These are phyloP conservation scores for Styela plicata DNA, from an alignment of 23 tunicate genomes.

Conservation along the genomic window DNA sequence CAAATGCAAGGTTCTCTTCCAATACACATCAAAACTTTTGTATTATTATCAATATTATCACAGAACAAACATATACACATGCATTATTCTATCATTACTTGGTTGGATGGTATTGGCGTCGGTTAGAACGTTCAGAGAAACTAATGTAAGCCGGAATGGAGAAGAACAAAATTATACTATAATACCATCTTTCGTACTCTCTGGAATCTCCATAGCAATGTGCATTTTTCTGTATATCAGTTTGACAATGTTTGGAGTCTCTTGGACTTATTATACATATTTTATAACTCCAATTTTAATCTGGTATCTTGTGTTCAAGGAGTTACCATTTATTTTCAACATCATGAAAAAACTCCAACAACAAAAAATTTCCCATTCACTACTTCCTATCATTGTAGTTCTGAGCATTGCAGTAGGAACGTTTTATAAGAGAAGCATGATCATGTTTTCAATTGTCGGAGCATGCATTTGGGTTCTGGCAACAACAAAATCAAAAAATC, in stretches of 20 bases:
- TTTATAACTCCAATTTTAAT: not conserved
- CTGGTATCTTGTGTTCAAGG: not conserved
- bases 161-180: too few relatives aligned
- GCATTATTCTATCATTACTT: not conserved
- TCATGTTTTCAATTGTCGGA: not conserved
- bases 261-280: not conserved
- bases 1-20: not conserved
- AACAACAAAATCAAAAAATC: not conserved
- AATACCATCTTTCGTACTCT: not conserved
- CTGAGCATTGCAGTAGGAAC: not conserved
- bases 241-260: not conserved
- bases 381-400: not conserved
- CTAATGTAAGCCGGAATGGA: too few relatives aligned
- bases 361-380: not conserved
- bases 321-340: not conserved
- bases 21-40: not conserved
- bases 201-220: not conserved
- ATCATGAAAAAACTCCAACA: not conserved
- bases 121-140: not conserved
- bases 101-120: slow-evolving; percentile 13
- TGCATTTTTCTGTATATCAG: not conserved
- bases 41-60: slow-evolving; percentile 11
- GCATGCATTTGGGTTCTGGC: not conserved
- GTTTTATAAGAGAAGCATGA: not conserved
- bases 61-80: not conserved